Percentiles rank a stretch among this genome's conserved stretches.
Conservation (phyloP, 2,888 invertebrate species). For the Uropetala carovei region DNA sequence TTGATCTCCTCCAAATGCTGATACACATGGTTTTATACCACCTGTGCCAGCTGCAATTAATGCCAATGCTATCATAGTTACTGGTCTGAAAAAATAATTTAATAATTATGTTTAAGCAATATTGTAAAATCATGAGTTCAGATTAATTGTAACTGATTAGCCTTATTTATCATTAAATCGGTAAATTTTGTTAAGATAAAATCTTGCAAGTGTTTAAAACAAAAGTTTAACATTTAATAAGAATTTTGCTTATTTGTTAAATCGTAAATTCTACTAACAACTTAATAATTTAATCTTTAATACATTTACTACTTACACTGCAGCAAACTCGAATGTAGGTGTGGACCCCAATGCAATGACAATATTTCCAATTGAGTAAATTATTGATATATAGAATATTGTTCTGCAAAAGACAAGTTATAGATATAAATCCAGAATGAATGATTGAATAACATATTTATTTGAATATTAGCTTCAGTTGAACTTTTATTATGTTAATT, state of each 20-base stretch:
- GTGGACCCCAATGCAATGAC: slow-evolving; percentile 84
- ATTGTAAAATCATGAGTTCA: slow-evolving; percentile 68
- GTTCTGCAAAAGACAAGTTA: slow-evolving; percentile 78
- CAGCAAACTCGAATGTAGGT: slow-evolving; percentile 78
- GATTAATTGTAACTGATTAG: too few relatives aligned
- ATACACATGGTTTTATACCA: slow-evolving; percentile 90
- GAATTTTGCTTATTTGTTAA: not conserved
- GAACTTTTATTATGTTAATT: slow-evolving; percentile 66
- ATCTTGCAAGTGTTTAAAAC: too few relatives aligned
- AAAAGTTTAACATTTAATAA: too few relatives aligned
- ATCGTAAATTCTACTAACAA: not conserved
- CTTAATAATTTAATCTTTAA: not conserved
- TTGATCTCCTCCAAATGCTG: slow-evolving; percentile 90
- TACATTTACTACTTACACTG: slow-evolving; percentile 76
- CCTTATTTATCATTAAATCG: not conserved
- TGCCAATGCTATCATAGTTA: slow-evolving; percentile 82
- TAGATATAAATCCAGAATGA: not conserved
- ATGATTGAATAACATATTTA: not conserved
- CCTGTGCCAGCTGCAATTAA: slow-evolving; percentile 87
- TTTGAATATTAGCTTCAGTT: slow-evolving; percentile 7
- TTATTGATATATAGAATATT: slow-evolving; percentile 91
- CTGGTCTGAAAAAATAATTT: slow-evolving; percentile 73
- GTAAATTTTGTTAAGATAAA: slow-evolving; percentile 9
- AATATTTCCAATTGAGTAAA: slow-evolving; percentile 91
- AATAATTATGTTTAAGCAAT: slow-evolving; percentile 48